A percentile compares a stretch with the other conserved stretches of the same genome.
phyloP scores from a whole-genome alignment of 2,888 invertebrate genomes.

The Frankliniella intonsa region DNA sequence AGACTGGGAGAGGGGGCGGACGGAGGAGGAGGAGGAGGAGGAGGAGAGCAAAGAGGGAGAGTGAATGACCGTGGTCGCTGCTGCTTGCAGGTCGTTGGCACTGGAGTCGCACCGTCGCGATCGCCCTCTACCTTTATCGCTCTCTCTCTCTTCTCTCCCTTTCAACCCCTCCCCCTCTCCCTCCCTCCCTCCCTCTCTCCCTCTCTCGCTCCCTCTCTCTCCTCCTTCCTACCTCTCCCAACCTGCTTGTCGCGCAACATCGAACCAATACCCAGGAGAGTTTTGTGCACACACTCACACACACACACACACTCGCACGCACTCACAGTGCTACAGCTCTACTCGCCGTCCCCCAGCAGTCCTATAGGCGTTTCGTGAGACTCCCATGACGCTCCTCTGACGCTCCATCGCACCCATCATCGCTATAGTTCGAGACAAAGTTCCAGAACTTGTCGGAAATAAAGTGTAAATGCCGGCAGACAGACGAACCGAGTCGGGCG shows the following conservation, averaged over 20 bases:
- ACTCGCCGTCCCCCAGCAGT: too few species aligned
- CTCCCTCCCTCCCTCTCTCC: neutral
- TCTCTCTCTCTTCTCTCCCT: neutral
- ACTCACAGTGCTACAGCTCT: too few species aligned
- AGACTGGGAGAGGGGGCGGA: neutral
- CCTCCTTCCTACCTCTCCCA: neutral
- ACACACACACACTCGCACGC: too few species aligned
- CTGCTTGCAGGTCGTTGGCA: neutral
- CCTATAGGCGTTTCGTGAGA: too few species aligned
- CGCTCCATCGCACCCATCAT: too few species aligned
- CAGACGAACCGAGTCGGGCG: neutral
- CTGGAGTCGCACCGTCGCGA: neutral
- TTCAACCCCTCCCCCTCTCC: neutral
- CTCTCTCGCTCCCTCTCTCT: neutral
- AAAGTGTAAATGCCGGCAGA: neutral
- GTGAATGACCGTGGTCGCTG: constrained; percentile 11
- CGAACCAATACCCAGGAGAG: too few species aligned
- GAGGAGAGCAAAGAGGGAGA: constrained; percentile 10
- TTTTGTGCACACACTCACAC: too few species aligned
- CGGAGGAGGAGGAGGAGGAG: neutral
- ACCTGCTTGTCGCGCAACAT: neutral
- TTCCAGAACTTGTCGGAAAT: neutral
- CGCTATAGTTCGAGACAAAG: too few species aligned
- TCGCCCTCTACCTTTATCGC: neutral
- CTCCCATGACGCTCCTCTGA: too few species aligned